Evolutionary conservation across 1,140 invertebrate species (phyloP).

Genomic region (Aphaenogaster rudis): DNA sequence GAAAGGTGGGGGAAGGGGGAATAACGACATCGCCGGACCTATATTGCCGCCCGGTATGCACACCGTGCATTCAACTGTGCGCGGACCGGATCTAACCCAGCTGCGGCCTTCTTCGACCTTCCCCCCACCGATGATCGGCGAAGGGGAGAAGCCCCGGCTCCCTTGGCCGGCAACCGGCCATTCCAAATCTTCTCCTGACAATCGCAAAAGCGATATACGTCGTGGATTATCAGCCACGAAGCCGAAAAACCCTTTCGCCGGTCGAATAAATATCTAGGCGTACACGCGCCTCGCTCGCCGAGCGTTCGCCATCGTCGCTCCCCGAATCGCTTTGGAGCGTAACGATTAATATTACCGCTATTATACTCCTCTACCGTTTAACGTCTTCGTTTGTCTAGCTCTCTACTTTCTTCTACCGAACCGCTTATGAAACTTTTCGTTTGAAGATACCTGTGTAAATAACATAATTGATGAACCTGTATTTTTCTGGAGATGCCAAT

Average conservation of each 20-base stretch:
- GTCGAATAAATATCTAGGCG: not conserved
- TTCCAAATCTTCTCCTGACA: constrained; percentile 57
- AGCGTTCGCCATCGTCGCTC: not conserved
- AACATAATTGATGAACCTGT: not conserved
- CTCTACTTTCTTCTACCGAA: not conserved
- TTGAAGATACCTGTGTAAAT: not conserved
- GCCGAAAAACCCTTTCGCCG: not conserved
- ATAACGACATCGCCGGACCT: constrained; percentile 62
- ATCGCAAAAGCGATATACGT: not conserved
- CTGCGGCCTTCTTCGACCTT: constrained; percentile 81
- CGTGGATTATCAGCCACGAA: not conserved
- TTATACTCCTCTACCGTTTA: not conserved
- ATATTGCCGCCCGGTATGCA: constrained; percentile 47
- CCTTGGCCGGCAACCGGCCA: constrained; percentile 51
- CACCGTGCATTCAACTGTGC: constrained; percentile 67
- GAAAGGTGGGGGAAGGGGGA: not conserved
- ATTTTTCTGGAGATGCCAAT: not conserved
- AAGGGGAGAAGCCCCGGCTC: not conserved
- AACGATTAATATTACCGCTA: not conserved
- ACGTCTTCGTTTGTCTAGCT: not conserved
- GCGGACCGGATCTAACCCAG: constrained; percentile 76
- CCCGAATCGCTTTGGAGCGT: not conserved
- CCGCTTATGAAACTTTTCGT: not conserved
- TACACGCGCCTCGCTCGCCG: not conserved
- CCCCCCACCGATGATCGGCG: constrained; percentile 68